phyloP scores from a whole-genome alignment of 2,797 vertebrate species.

The Podarcis siculus region DNA sequence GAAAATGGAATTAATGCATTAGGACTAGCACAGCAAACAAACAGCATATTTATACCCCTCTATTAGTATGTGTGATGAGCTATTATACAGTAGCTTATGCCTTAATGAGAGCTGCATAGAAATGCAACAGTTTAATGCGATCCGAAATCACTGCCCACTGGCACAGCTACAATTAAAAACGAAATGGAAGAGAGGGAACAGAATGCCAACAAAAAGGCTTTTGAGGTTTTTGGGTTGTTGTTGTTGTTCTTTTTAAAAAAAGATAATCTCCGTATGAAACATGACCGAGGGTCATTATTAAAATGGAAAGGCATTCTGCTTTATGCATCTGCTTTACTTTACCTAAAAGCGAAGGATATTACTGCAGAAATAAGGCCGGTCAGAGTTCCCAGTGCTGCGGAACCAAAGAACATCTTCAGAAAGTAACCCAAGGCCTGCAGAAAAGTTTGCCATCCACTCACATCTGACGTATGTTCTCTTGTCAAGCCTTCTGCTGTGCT shows the following conservation, averaged over 20 bases:
- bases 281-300: neutral
- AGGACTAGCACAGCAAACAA: slow-evolving; percentile 48
- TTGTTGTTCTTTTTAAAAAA: neutral
- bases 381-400: slow-evolving; percentile 94
- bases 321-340: neutral
- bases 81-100: slow-evolving; percentile 41
- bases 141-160: slow-evolving; percentile 22
- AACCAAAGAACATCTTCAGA: slow-evolving; percentile 98
- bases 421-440: slow-evolving; percentile 94
- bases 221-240: neutral
- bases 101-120: slow-evolving; percentile 45
- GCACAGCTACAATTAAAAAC: slow-evolving; percentile 16
- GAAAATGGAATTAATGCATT: slow-evolving; percentile 52
- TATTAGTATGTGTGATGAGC: slow-evolving; percentile 26
- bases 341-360: slow-evolving; percentile 85
- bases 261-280: slow-evolving; percentile 32
- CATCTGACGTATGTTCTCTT: slow-evolving; percentile 86
- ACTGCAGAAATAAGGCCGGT: slow-evolving; percentile 97
- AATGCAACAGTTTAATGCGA: slow-evolving; percentile 42
- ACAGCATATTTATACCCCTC: slow-evolving; percentile 44
- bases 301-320: neutral
- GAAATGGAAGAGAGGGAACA: slow-evolving; percentile 24
- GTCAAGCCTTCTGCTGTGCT: slow-evolving; percentile 97
- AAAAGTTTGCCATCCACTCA: slow-evolving; percentile 95
- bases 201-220: slow-evolving; percentile 25